These are phyloP conservation scores for Pterocles gutturalis DNA, from an alignment of 2,113 vertebrate genomes.

Conservation along the genomic window DNA sequence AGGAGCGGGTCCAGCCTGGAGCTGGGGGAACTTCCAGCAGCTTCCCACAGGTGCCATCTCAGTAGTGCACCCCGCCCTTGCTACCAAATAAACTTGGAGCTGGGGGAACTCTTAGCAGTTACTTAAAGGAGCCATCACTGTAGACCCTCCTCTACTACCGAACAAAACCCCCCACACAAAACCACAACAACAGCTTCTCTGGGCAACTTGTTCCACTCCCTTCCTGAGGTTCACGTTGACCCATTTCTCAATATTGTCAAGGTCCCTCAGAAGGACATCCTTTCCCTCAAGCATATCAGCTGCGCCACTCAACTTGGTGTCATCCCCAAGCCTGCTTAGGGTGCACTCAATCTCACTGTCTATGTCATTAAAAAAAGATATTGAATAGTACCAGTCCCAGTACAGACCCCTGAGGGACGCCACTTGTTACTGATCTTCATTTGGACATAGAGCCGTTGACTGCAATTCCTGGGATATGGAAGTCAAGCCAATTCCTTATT, in stretches of 20 bases:
- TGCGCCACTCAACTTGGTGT: background rate
- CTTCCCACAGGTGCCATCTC: no score
- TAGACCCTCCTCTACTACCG: no score
- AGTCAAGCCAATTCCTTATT: background rate
- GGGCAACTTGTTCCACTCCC: fast-evolving
- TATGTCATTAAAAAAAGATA: background rate
- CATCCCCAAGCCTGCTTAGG: background rate
- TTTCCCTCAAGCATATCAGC: background rate
- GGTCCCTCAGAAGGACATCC: background rate
- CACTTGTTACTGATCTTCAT: background rate
- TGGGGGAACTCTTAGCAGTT: no score
- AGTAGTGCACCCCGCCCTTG: no score
- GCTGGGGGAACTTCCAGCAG: no score
- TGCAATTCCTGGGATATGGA: background rate
- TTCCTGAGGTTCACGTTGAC: background rate
- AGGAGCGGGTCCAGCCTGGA: no score
- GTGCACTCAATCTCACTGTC: background rate
- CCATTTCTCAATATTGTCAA: background rate
- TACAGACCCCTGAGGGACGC: background rate
- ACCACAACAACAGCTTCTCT: background rate
- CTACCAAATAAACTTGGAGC: no score
- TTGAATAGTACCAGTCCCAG: background rate
- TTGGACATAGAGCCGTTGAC: fast-evolving
- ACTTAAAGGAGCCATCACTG: no score
- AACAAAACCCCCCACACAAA: no score